phyloP scores from a whole-genome alignment of 2,113 vertebrate genomes.

The Numenius arquata region DNA sequence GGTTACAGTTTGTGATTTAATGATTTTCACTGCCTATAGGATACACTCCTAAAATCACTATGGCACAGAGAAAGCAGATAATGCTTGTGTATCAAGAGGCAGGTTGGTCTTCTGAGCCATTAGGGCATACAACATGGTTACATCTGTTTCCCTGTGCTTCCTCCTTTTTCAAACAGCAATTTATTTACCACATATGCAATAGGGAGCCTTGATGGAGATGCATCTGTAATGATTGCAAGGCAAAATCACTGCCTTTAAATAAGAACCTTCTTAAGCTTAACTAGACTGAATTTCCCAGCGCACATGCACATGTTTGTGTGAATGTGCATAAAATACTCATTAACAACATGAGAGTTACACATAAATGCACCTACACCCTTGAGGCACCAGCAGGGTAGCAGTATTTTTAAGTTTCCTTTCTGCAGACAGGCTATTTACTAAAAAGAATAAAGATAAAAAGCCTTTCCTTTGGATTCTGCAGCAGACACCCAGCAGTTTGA shows the following conservation, averaged over 20 bases:
- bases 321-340: neutral
- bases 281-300: neutral
- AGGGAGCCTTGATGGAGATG: neutral
- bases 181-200: neutral
- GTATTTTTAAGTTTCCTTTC: neutral
- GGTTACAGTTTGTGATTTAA: neutral
- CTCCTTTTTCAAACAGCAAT: neutral
- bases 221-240: neutral
- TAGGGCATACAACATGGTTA: neutral
- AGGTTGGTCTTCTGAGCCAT: neutral
- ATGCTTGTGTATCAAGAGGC: fast-evolving
- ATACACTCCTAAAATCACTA: neutral
- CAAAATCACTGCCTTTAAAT: neutral
- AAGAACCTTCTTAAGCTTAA: neutral
- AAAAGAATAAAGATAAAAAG: neutral
- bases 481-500: neutral
- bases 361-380: neutral
- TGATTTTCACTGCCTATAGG: neutral
- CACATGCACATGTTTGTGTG: fast-evolving
- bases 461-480: neutral
- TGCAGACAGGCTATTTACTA: neutral
- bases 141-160: neutral
- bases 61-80: neutral
- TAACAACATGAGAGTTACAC: neutral
- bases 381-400: neutral